Conservation (phyloP, 30 jellyfish, hydroid and myxozoan genomes). For the Pelagia noctiluca region DNA sequence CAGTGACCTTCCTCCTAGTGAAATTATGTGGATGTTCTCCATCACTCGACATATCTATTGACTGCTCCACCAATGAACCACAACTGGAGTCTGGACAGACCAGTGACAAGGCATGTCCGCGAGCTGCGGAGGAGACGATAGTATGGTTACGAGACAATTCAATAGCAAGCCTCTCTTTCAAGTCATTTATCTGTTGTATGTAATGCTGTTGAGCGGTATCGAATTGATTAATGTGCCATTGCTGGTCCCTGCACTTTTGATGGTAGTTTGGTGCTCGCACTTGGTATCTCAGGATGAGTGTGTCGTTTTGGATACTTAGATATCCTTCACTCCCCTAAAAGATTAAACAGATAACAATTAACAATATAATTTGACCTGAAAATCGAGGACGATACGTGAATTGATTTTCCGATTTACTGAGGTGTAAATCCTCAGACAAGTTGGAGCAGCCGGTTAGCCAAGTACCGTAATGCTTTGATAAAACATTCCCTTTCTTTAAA, state of each 20-base stretch:
- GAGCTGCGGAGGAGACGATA: constrained; percentile 69
- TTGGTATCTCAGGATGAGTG: constrained; percentile 79
- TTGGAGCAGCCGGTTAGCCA: too few species aligned
- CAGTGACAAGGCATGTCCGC: constrained; percentile 54
- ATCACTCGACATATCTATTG: constrained; percentile 67
- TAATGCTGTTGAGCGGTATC: constrained; percentile 72
- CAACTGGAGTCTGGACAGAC: constrained; percentile 40
- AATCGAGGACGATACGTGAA: too few species aligned
- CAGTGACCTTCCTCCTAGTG: constrained; percentile 21
- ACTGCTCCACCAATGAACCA: constrained; percentile 75
- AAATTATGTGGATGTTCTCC: constrained; percentile 52
- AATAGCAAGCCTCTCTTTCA: constrained; percentile 89
- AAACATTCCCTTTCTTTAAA: too few species aligned
- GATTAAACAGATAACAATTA: neutral
- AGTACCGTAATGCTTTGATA: too few species aligned
- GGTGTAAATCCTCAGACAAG: neutral
- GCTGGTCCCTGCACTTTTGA: constrained; percentile 94
- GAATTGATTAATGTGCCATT: constrained; percentile 87
- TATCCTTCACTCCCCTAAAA: constrained; percentile 90
- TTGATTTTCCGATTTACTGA: neutral
- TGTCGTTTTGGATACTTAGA: constrained; percentile 73
- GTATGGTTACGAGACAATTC: constrained; percentile 87
- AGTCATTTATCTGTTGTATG: constrained; percentile 74
- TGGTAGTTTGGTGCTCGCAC: constrained; percentile 90
- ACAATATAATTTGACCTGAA: too few species aligned